A percentile compares a stretch with the other conserved stretches of the same genome.
phyloP scores from a whole-genome alignment of 92 coral and sea anemone genomes.

The Phenganax stokvisi region DNA sequence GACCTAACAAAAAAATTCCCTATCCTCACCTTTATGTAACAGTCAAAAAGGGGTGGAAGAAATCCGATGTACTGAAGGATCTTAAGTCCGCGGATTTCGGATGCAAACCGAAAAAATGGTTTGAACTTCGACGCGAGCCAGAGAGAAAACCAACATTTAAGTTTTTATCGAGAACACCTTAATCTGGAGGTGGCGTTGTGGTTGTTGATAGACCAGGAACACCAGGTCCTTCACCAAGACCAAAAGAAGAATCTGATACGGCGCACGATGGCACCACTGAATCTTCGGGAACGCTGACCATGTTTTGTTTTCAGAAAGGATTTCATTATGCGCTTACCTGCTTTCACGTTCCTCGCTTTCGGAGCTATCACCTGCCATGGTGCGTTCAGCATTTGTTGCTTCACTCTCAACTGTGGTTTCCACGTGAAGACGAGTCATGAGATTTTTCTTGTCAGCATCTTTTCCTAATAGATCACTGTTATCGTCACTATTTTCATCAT shows the following conservation, averaged over 20 bases:
- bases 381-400: no score
- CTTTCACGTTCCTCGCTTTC: not conserved
- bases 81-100: not conserved
- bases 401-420: no score
- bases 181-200: not conserved
- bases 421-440: no score
- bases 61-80: not conserved
- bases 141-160: not conserved
- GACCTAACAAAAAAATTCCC: not conserved
- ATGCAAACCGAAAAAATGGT: not conserved
- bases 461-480: not conserved
- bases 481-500: not conserved
- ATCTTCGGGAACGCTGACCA: not conserved
- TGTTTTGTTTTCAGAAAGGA: not conserved
- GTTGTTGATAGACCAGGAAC: not conserved
- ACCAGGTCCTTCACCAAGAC: not conserved
- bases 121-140: not conserved
- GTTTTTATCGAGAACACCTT: not conserved
- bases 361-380: not conserved
- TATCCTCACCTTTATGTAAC: not conserved
- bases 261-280: not conserved
- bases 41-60: not conserved
- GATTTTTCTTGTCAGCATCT: no score
- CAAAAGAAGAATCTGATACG: not conserved
- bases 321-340: constrained; percentile 3